phyloP scores from a whole-genome alignment of 2,113 vertebrate genomes.

The Aplodontia rufa region DNA sequence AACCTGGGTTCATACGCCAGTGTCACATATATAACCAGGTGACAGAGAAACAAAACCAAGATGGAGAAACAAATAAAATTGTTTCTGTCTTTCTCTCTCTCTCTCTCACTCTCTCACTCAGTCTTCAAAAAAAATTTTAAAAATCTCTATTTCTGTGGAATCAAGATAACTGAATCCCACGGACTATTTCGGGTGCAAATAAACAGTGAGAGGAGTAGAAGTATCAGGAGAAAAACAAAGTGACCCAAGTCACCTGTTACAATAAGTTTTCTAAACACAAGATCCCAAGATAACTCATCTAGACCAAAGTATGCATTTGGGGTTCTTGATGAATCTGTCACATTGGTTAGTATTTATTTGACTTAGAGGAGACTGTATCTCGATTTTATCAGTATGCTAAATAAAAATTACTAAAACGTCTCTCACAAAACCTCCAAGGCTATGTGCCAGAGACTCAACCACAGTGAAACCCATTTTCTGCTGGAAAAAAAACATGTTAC shows the following conservation, averaged over 20 bases:
- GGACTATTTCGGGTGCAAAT: background rate
- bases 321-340: background rate
- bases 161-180: background rate
- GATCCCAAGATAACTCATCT: background rate
- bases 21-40: too few species aligned
- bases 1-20: too few species aligned
- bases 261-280: background rate
- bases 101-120: too few species aligned
- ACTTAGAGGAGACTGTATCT: background rate
- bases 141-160: background rate
- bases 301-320: background rate
- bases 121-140: too few species aligned
- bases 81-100: too few species aligned
- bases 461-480: background rate
- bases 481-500: too few species aligned
- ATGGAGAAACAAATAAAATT: too few species aligned
- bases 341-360: background rate
- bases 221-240: background rate
- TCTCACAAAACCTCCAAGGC: background rate
- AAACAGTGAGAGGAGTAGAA: background rate
- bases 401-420: background rate
- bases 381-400: background rate
- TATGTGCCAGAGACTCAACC: background rate
- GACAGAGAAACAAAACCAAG: too few species aligned
- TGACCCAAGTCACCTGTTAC: background rate